These are phyloP conservation scores for Tachycineta bicolor DNA, from an alignment of 2,113 vertebrate genomes.

Conservation along the genomic window DNA sequence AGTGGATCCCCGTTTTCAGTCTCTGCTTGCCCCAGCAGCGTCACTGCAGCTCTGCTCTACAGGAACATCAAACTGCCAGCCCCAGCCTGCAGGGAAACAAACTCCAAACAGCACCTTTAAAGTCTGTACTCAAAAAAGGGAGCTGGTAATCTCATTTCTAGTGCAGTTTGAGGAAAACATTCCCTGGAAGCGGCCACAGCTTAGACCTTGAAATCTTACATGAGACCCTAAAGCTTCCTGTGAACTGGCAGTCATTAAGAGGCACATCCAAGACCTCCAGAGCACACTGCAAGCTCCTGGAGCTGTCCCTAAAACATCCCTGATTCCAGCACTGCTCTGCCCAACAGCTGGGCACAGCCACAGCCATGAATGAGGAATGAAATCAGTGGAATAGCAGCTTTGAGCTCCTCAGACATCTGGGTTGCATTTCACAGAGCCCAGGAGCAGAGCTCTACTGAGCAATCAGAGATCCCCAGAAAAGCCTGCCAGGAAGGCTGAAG, in stretches of 20 bases:
- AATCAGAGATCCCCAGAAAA: background rate
- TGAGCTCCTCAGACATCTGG: background rate
- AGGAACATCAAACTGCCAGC: background rate
- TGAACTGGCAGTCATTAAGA: background rate
- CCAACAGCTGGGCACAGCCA: background rate
- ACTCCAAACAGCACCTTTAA: background rate
- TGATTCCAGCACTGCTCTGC: background rate
- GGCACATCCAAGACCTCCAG: background rate
- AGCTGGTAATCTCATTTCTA: background rate
- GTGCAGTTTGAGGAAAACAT: background rate
- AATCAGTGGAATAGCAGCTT: background rate
- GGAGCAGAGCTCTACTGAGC: background rate
- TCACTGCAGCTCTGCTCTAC: background rate
- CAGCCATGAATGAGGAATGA: accelerated
- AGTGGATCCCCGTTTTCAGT: background rate
- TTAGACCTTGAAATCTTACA: background rate
- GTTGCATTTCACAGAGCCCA: background rate
- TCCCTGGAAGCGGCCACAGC: background rate
- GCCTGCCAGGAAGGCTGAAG: background rate
- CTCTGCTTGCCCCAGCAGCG: background rate
- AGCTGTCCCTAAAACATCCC: background rate
- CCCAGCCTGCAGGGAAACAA: background rate
- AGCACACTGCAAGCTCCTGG: background rate
- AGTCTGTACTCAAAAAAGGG: background rate
- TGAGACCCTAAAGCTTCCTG: background rate